Percentiles rank a stretch among this genome's conserved stretches.
phyloP scores from a whole-genome alignment of 2,797 vertebrate species.

The Sylvia borin region DNA sequence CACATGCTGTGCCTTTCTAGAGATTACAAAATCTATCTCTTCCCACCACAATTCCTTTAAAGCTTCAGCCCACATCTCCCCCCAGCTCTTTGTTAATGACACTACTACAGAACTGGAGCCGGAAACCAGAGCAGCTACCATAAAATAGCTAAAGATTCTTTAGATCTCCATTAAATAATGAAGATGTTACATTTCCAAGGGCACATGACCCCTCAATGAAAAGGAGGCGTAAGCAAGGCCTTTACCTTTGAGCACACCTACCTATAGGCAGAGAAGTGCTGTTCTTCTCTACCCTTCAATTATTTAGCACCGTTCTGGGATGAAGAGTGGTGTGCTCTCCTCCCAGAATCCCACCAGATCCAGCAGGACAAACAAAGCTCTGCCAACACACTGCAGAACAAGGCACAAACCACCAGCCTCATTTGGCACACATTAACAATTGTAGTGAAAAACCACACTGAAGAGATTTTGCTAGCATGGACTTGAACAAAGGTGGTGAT shows the following conservation, averaged over 20 bases:
- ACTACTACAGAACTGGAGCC: not conserved
- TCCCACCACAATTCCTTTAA: not conserved
- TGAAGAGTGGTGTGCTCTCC: not conserved
- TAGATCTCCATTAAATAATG: not conserved
- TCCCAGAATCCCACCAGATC: not conserved
- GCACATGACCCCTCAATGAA: not conserved
- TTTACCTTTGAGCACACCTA: not conserved
- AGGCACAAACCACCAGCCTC: not conserved
- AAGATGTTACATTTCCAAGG: not conserved
- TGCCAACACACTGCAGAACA: not conserved
- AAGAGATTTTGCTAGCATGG: not conserved
- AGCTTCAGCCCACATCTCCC: not conserved
- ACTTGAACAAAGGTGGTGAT: not conserved
- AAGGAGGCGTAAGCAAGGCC: not conserved
- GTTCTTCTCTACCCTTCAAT: not conserved
- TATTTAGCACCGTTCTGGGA: not conserved
- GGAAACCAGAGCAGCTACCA: not conserved
- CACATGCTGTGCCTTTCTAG: not conserved
- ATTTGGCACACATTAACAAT: not conserved
- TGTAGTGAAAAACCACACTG: not conserved
- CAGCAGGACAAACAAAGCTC: not conserved
- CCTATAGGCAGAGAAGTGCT: not conserved
- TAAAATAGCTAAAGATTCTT: not conserved
- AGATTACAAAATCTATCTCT: conserved; percentile 19
- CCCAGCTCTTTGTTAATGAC: not conserved